A percentile compares a stretch with the other conserved stretches of the same genome.
These are phyloP conservation scores for Muricea muricata DNA, from an alignment of 92 coral and sea anemone species.

Conservation along the genomic window DNA sequence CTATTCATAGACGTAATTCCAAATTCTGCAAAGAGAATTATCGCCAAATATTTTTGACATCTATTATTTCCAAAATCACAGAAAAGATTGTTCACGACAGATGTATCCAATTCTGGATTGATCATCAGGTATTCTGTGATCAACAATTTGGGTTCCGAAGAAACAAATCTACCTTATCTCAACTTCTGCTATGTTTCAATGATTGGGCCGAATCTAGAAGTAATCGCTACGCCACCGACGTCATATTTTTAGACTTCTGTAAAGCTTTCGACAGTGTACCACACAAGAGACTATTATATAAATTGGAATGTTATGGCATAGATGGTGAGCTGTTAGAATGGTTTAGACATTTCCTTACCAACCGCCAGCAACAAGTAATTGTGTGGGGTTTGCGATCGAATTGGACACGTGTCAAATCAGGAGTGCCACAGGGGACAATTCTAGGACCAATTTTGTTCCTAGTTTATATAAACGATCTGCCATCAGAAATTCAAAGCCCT, in stretches of 20 bases:
- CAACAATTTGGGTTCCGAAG: background rate
- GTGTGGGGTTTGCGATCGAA: background rate
- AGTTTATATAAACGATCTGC: constrained; percentile 1
- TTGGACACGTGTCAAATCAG: background rate
- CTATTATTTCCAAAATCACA: background rate
- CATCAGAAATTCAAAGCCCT: background rate
- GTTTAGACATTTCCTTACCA: background rate
- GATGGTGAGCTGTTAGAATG: background rate
- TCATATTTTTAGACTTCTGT: background rate
- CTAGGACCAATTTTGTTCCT: background rate
- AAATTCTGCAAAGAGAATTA: background rate
- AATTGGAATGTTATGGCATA: background rate
- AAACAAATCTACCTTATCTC: background rate
- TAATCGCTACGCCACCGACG: background rate
- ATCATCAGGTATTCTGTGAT: background rate
- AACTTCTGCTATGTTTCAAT: background rate
- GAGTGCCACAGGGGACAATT: background rate
- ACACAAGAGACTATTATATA: background rate
- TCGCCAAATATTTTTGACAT: background rate
- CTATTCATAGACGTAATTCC: background rate
- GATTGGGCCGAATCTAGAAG: background rate
- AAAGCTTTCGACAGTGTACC: background rate
- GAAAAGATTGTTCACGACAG: background rate
- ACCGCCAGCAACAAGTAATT: background rate
- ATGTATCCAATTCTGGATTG: background rate